Evolutionary conservation across 2,888 invertebrate genomes (phyloP), one percentile per base, ranked within the genome.

Genomic region (Margaritifera margaritifera): DNA sequence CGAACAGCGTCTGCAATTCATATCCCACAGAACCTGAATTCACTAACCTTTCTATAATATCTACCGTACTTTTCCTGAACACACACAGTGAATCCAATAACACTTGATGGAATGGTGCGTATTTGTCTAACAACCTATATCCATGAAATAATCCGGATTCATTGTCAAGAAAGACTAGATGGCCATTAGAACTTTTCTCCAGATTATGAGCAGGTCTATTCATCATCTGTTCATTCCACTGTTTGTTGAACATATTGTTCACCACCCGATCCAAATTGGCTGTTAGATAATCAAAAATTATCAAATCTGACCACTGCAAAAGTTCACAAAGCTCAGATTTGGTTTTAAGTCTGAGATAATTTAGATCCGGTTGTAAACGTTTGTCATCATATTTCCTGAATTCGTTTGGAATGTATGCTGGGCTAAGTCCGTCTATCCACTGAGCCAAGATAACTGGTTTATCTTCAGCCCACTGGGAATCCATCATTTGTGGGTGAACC

Each of bases 191-290:
- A 85, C 93, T 93, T 78, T 92, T 92, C 0, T 95, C 95, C 66
- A 96, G 91, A 91, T 96, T 96, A 88, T 96, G 96, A 0, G 95
- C 94, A 0, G 96, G 96, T 1, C 94, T 94, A 78, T 94, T 94
- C 95, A 96, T 95, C 86, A 96, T 96, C 84, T 94, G 94, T 3
- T 93, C 92, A 89, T 96, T 96, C 96, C 96, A 96, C 90, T 96
- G 95, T 81, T 93, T 93, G 90, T 96, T 96, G 89, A 95, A 95
- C 85, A 96, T 90, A 90, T 96, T 96, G 90, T 96, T 96, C 51
- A 96, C 95, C 80, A 96, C 94, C 62, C 96, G 92, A 90, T 96
- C 96, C 84, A 96, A 91, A 91, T 96, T 96, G 54, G 95, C 96
- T n/a, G 95, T 96, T 81, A 96, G 90, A 90, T 95, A 96, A 90